These are phyloP conservation scores for Cinara cedri DNA, from an alignment of 2,888 invertebrate genomes.

Conservation along the genomic window DNA sequence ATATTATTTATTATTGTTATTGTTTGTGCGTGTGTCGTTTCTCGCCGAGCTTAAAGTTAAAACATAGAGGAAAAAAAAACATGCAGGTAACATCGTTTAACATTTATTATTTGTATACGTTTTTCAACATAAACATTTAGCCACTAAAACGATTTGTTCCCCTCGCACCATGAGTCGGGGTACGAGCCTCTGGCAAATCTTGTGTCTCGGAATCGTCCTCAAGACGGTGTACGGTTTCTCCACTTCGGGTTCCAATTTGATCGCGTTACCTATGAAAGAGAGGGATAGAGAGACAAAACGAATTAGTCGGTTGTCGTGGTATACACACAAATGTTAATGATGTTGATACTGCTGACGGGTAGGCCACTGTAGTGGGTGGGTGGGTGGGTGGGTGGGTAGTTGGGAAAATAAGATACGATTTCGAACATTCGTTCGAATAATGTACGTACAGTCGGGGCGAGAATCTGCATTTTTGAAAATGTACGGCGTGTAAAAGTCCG, in stretches of 20 bases:
- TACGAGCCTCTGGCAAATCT: slow-evolving; percentile 72
- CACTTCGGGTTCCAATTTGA: slow-evolving; percentile 63
- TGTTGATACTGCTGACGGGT: too few species aligned
- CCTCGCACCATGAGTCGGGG: slow-evolving; percentile 77
- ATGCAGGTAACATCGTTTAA: neutral
- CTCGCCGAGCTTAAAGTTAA: neutral
- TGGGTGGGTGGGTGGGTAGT: too few species aligned
- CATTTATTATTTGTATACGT: neutral
- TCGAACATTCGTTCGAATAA: too few species aligned
- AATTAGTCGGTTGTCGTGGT: too few species aligned
- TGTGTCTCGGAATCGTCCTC: slow-evolving; percentile 69
- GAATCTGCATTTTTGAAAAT: too few species aligned
- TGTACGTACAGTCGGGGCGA: too few species aligned
- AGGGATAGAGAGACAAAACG: too few species aligned
- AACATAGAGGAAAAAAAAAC: neutral
- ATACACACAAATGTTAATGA: too few species aligned
- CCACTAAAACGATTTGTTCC: slow-evolving; percentile 74
- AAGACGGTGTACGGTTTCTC: slow-evolving; percentile 65
- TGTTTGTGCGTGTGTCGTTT: neutral
- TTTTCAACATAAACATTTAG: slow-evolving; percentile 24
- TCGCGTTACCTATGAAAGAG: slow-evolving; percentile 37
- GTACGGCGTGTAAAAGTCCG: too few species aligned
- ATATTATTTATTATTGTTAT: neutral
- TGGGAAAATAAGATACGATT: too few species aligned
- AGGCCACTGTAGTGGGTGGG: too few species aligned